Conservation (phyloP, 2,888 invertebrate species). For the Acleris holmiana region DNA sequence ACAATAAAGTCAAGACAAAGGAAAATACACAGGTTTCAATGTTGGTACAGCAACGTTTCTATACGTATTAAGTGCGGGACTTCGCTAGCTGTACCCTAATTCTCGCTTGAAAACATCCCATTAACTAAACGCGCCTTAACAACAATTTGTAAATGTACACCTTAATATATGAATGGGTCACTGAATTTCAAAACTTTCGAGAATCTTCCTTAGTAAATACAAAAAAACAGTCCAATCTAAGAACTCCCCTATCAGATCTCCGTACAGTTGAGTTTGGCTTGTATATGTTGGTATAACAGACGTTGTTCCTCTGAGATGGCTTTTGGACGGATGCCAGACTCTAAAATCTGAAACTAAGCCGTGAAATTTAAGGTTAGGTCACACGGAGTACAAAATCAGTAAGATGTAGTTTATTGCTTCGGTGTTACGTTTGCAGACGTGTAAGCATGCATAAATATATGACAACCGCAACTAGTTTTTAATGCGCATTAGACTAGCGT, state of each 20-base stretch:
- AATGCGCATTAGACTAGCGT: too few species aligned
- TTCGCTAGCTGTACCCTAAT: slow-evolving; percentile 1
- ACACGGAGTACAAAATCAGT: slow-evolving; percentile 43
- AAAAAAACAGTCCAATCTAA: background rate
- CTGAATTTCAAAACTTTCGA: slow-evolving; percentile 27
- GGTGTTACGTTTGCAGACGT: too few species aligned
- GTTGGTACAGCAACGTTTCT: too few species aligned
- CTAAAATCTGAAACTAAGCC: slow-evolving; percentile 47
- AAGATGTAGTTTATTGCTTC: slow-evolving; percentile 10
- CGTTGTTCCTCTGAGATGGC: slow-evolving; percentile 1
- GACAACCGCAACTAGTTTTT: too few species aligned
- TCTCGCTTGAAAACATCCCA: slow-evolving; percentile 28
- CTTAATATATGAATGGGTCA: slow-evolving; percentile 37
- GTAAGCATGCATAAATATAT: too few species aligned
- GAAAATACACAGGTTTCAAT: too few species aligned
- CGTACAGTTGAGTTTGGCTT: too few species aligned
- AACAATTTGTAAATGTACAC: slow-evolving; percentile 37
- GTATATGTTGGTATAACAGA: background rate
- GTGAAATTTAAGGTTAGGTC: slow-evolving; percentile 44
- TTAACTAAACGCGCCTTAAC: slow-evolving; percentile 30
- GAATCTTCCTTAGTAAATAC: slow-evolving; percentile 13
- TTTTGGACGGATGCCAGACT: slow-evolving; percentile 45
- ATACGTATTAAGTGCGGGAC: background rate
- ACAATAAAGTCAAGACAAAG: too few species aligned
- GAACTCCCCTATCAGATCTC: background rate